A percentile compares a stretch with the other conserved stretches of the same genome.
Conservation (phyloP, 2,888 invertebrate genomes). For the Tortrix viridana region DNA sequence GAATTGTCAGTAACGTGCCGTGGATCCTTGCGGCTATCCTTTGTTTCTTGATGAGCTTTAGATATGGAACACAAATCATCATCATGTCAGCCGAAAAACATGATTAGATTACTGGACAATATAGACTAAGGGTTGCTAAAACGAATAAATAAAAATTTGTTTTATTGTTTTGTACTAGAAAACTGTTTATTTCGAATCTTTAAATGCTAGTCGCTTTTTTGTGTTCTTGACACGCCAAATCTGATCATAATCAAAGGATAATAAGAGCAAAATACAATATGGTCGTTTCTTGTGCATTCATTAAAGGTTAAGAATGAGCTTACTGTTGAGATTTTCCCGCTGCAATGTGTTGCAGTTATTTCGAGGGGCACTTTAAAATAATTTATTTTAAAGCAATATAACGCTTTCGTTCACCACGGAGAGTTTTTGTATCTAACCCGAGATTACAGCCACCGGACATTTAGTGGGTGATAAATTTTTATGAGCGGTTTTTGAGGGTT, state of each 20-base stretch:
- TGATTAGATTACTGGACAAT: not conserved
- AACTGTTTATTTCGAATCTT: too few relatives aligned
- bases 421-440: constrained; percentile 21
- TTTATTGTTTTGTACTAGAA: too few relatives aligned
- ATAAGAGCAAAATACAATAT: too few relatives aligned
- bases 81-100: not conserved
- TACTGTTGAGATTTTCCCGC: too few relatives aligned
- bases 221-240: too few relatives aligned
- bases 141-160: too few relatives aligned
- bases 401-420: constrained; percentile 9
- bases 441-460: constrained; percentile 52
- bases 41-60: constrained; percentile 1
- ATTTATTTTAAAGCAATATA: constrained; percentile 15
- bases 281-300: too few relatives aligned
- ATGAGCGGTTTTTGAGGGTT: constrained; percentile 50
- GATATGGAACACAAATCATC: not conserved
- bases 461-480: constrained; percentile 60
- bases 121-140: too few relatives aligned
- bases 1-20: constrained; percentile 14
- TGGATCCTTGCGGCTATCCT: constrained; percentile 12
- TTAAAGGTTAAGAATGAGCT: too few relatives aligned
- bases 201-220: too few relatives aligned
- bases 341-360: not conserved
- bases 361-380: constrained; percentile 7
- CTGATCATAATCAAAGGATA: too few relatives aligned